These are phyloP conservation scores for Garra rufa DNA, from an alignment of 2,113 vertebrate species.

Conservation along the genomic window DNA sequence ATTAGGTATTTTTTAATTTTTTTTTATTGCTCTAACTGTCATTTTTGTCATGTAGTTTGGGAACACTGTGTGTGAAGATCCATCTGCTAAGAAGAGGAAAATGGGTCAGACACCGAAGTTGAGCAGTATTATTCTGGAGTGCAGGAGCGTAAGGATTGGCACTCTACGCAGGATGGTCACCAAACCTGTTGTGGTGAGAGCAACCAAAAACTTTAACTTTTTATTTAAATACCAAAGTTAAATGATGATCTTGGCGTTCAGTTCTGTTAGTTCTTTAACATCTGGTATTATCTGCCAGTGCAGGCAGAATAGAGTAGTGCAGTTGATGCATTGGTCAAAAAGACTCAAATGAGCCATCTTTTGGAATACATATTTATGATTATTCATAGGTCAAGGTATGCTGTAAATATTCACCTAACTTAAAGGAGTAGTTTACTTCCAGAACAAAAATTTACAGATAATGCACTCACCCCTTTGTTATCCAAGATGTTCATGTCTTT, in stretches of 20 bases:
- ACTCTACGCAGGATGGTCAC: constrained; percentile 85
- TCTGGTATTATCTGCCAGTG: too few relatives aligned
- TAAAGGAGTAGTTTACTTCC: too few relatives aligned
- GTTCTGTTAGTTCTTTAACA: neutral
- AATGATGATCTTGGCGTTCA: neutral
- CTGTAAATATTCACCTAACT: too few relatives aligned
- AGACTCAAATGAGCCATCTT: neutral
- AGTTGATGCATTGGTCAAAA: neutral
- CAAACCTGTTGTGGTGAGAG: constrained; percentile 92
- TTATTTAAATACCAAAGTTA: neutral
- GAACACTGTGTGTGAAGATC: constrained; percentile 76
- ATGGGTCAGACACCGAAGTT: constrained; percentile 58
- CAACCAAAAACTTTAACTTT: neutral
- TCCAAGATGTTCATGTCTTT: too few relatives aligned
- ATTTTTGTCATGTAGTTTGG: constrained; percentile 81
- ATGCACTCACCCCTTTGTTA: too few relatives aligned
- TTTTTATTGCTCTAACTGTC: too few relatives aligned
- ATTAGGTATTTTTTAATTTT: too few relatives aligned
- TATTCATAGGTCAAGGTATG: too few relatives aligned
- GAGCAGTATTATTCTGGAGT: constrained; percentile 88
- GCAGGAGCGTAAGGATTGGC: constrained; percentile 91
- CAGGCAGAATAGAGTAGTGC: too few relatives aligned
- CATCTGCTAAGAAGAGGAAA: constrained; percentile 79
- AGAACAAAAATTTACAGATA: too few relatives aligned
- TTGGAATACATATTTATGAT: too few relatives aligned